Conservation (phyloP, 2,888 invertebrate genomes). For the Orchestes rusci region DNA sequence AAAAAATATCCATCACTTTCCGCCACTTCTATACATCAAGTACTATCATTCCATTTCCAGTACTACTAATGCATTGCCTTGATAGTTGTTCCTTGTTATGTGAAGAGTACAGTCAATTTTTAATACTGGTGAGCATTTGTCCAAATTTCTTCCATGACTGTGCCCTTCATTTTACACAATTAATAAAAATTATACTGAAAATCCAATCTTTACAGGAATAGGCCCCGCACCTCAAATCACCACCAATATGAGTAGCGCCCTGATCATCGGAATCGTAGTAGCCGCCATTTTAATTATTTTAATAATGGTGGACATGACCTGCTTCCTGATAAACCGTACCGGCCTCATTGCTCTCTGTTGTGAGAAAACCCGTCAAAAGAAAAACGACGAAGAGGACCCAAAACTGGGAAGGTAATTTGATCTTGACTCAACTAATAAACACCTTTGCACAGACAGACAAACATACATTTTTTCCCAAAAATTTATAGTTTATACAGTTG, state of each 20-base stretch:
- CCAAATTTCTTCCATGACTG: no score
- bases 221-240: no score
- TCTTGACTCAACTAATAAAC: not conserved
- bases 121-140: no score
- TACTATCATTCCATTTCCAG: no score
- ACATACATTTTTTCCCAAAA: constrained; percentile 1
- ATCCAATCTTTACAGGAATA: no score
- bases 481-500: constrained; percentile 82
- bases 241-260: constrained; percentile 59
- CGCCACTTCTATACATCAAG: no score
- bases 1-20: no score
- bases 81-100: no score
- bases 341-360: constrained; percentile 65
- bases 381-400: constrained; percentile 71
- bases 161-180: no score
- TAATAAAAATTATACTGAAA: no score
- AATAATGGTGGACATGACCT: constrained; percentile 77
- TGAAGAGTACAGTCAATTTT: no score
- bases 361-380: constrained; percentile 54
- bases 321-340: constrained; percentile 59
- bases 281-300: constrained; percentile 73
- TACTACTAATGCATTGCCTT: no score
- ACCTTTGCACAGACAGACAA: constrained; percentile 1
- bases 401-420: constrained; percentile 72
- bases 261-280: constrained; percentile 80